phyloP scores from a whole-genome alignment of 2,113 vertebrate genomes.

The Megalops atlanticus region DNA sequence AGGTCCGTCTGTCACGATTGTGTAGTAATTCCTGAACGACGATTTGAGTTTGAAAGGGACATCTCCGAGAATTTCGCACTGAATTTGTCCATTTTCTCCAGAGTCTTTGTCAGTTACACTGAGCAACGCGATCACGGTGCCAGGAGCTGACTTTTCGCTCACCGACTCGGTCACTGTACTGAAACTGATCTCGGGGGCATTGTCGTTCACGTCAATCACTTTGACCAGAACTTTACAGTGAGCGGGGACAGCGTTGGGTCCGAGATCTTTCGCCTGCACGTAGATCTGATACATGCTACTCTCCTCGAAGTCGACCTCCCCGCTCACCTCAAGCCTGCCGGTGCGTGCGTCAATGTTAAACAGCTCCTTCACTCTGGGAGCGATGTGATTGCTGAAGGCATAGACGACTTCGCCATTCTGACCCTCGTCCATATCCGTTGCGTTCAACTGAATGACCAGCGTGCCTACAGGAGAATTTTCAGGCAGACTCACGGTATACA shows the following conservation, averaged over 20 bases:
- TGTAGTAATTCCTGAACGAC: slow-evolving; percentile 93
- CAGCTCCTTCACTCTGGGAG: slow-evolving; percentile 84
- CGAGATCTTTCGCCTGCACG: slow-evolving; percentile 93
- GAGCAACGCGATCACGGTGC: slow-evolving; percentile 92
- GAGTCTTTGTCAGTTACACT: slow-evolving; percentile 93
- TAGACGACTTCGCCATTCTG: slow-evolving; percentile 92
- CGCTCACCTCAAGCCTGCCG: slow-evolving; percentile 89
- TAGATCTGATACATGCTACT: slow-evolving; percentile 90
- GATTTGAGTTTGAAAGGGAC: slow-evolving; percentile 93
- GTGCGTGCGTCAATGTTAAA: slow-evolving; percentile 87
- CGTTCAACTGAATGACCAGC: slow-evolving; percentile 91
- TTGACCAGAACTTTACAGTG: slow-evolving; percentile 95
- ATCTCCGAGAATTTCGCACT: slow-evolving; percentile 89
- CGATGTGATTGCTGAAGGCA: slow-evolving; percentile 94
- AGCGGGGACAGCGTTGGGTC: slow-evolving; percentile 92
- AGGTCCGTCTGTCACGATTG: slow-evolving; percentile 89
- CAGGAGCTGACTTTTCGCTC: slow-evolving; percentile 88
- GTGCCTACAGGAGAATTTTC: slow-evolving; percentile 92
- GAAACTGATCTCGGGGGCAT: slow-evolving; percentile 94
- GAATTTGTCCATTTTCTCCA: slow-evolving; percentile 89
- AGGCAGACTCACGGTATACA: slow-evolving; percentile 87
- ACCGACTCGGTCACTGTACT: slow-evolving; percentile 94
- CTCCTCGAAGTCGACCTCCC: slow-evolving; percentile 93
- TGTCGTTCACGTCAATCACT: slow-evolving; percentile 90
- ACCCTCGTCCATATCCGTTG: slow-evolving; percentile 92